A percentile compares a stretch with the other conserved stretches of the same genome.
phyloP scores from a whole-genome alignment of 2,888 invertebrate genomes.

The Drosophila subsilvestris region DNA sequence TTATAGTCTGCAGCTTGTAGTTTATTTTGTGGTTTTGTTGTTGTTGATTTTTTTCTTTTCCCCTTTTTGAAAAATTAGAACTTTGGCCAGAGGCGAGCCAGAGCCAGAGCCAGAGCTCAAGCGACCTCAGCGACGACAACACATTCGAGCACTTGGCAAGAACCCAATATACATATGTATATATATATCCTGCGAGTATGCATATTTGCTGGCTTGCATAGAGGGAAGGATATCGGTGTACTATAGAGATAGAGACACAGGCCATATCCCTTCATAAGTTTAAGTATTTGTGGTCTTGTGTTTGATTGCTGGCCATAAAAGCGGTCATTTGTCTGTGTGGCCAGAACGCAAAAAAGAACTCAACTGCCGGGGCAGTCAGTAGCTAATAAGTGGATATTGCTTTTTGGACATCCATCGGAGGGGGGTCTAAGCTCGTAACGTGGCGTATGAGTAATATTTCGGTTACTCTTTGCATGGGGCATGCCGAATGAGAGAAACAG shows the following conservation, averaged over 20 bases:
- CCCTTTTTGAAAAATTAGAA: conserved; percentile 69
- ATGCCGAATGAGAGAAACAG: too few relatives aligned
- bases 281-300: conserved; percentile 60
- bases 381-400: conserved; percentile 71
- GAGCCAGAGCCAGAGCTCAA: conserved; percentile 51
- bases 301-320: conserved; percentile 74
- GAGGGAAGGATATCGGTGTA: too few relatives aligned
- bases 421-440: conserved; percentile 2
- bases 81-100: conserved; percentile 69
- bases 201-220: conserved; percentile 26
- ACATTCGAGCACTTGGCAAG: conserved; percentile 55
- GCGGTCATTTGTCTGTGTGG: conserved; percentile 67
- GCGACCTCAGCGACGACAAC: background rate
- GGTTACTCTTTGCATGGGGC: too few relatives aligned
- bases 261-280: conserved; percentile 18
- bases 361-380: conserved; percentile 13
- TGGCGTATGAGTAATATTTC: too few relatives aligned
- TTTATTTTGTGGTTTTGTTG: conserved; percentile 68
- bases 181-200: conserved; percentile 15
- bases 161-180: conserved; percentile 50
- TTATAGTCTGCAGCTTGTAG: conserved; percentile 34
- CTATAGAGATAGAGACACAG: too few relatives aligned
- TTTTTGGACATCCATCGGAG: conserved; percentile 17
- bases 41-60: conserved; percentile 53
- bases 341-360: conserved; percentile 23